Percentiles rank a stretch among this genome's conserved stretches.
Evolutionary conservation across 1,140 invertebrate species (phyloP).

Genomic region (Protaetia brevitarsis): DNA sequence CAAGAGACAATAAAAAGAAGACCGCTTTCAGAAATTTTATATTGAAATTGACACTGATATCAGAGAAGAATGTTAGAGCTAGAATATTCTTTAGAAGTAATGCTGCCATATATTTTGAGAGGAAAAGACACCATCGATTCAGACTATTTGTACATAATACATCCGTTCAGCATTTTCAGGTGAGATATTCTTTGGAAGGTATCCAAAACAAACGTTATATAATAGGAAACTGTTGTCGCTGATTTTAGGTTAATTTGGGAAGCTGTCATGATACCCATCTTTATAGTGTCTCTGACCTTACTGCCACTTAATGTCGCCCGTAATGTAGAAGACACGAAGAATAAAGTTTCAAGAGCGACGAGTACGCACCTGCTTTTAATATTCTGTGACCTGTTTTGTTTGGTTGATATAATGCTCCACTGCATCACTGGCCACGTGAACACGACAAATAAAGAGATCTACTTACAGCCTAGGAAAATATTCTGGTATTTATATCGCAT

Average conservation of each 20-base stretch:
- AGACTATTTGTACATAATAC: conserved; percentile 26
- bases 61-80: conserved; percentile 8
- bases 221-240: not conserved
- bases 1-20: too few relatives aligned
- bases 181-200: conserved; percentile 13
- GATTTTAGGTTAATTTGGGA: not conserved
- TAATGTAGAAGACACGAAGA: not conserved
- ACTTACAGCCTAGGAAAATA: not conserved
- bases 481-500: too few relatives aligned
- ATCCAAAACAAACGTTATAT: not conserved
- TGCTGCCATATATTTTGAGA: conserved; percentile 33
- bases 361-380: not conserved
- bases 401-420: not conserved
- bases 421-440: conserved; percentile 19
- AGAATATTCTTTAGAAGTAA: conserved; percentile 30
- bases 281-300: conserved; percentile 25
- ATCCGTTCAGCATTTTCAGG: conserved; percentile 34
- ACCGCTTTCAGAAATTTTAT: not conserved
- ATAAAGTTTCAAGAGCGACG: not conserved
- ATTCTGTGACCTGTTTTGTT: not conserved
- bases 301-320: not conserved
- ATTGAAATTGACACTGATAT: not conserved
- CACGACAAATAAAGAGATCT: not conserved
- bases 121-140: conserved; percentile 37
- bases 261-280: conserved; percentile 26